phyloP scores from a whole-genome alignment of 2,797 vertebrate genomes.

The Tenualosa thibaudeaui region DNA sequence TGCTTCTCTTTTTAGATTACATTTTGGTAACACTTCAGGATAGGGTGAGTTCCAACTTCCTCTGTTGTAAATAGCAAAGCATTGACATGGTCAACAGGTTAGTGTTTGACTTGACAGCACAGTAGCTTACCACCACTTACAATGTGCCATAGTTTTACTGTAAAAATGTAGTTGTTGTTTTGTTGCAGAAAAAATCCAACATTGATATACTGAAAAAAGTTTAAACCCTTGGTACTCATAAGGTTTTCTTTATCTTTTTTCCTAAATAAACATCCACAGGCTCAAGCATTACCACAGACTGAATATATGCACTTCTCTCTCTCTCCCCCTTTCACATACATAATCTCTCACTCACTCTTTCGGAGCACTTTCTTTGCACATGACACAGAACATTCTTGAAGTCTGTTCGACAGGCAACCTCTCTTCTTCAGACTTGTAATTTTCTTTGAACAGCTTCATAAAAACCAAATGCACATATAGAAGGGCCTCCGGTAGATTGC shows the following conservation, averaged over 20 bases:
- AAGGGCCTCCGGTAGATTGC: background rate
- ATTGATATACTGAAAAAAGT: constrained; percentile 60
- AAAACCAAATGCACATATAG: background rate
- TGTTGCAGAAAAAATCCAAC: constrained; percentile 59
- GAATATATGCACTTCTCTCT: constrained; percentile 32
- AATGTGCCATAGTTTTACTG: constrained; percentile 62
- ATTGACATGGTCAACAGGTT: constrained; percentile 66
- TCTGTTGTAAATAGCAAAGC: constrained; percentile 61
- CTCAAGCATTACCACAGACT: constrained; percentile 57
- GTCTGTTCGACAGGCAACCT: constrained; percentile 6
- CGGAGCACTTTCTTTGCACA: constrained; percentile 7
- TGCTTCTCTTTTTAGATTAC: constrained; percentile 72
- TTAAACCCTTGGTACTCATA: constrained; percentile 56
- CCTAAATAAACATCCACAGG: constrained; percentile 57
- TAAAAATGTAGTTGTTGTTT: constrained; percentile 67
- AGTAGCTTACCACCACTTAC: constrained; percentile 65
- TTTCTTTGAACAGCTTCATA: constrained; percentile 11
- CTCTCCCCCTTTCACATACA: constrained; percentile 36
- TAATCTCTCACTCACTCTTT: constrained; percentile 14
- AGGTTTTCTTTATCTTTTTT: constrained; percentile 50
- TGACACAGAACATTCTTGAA: constrained; percentile 16
- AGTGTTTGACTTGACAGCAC: constrained; percentile 71
- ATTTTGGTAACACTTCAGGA: constrained; percentile 82
- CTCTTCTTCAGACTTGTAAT: background rate
- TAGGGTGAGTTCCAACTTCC: constrained; percentile 63